Base-by-base conservation (phyloP, 2,888 invertebrate genomes). In the Himalopsyche japonica region DNA sequence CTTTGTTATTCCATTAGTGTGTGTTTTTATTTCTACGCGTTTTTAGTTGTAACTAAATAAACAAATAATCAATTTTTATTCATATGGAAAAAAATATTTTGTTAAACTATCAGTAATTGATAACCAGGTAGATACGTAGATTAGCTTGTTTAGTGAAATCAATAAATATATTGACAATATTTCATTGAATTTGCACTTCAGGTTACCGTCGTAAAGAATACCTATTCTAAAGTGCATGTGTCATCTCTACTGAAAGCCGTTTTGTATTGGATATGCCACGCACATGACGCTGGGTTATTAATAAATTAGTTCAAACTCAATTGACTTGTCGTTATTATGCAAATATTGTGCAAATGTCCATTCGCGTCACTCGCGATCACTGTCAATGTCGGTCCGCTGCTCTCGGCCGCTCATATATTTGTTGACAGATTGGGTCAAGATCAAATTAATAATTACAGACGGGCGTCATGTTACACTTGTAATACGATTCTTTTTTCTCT, bases 281-380 rank as follows among this genome's bases (percentile, higher is more conserved):
- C 76, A 80, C 70, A 34, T 76, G 84, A 84, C 81, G 81, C 70
- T 43, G 64, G 84, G 81, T 84, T 79, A 84, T 84, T 81, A 81
- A 84, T 81, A 81, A 84, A 84, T 80, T 82, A 84, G 79, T 84
- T 82, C 79, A 79, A 83, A 82, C 64, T 64, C 83, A 86, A 87
- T 86, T 83, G 86, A 86, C 86, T 86, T 84, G 82, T 85, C 86
- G 79, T 82, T 83, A 86, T 86, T 86, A 87, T 87, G 87, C 85
- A 87, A 85, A 87, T 87, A 76, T 81, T 79, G 78, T 78, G 87
- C 86, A 85, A 87, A 86, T 86, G 86, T 82, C 77, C 86, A 83
- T 80, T 80, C 82, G 80, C 80, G 87, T 83, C 84, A 86, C 43
- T 85, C 76, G 64, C 83, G 64, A 83, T 86, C 83, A 83, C 64